Evolutionary conservation across 2,113 vertebrate genomes (phyloP).

Genomic region (Myxocyprinus asiaticus): DNA sequence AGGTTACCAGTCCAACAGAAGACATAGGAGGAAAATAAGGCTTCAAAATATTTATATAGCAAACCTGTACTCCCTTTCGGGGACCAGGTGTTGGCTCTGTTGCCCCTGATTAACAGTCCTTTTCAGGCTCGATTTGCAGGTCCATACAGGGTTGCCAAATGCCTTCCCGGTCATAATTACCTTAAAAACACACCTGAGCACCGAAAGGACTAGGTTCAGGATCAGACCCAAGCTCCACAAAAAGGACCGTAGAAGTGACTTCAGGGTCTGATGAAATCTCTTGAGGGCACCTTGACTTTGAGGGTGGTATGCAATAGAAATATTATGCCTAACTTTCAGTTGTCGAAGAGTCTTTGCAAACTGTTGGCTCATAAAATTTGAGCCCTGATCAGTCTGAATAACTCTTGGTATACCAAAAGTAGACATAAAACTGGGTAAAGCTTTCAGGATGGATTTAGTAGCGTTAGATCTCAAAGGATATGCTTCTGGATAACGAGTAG

Average conservation of each 20-base stretch:
- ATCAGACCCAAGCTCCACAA: background rate
- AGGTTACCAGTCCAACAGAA: background rate
- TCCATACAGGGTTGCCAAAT: too few species aligned
- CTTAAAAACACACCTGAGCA: background rate
- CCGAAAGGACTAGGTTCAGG: background rate
- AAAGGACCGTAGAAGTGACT: background rate
- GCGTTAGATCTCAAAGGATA: background rate
- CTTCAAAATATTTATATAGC: background rate
- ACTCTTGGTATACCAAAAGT: background rate
- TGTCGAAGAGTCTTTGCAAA: too few species aligned
- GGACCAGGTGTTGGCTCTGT: background rate
- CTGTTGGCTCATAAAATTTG: background rate
- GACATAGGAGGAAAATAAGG: background rate
- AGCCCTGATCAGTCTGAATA: background rate
- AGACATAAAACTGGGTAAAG: background rate
- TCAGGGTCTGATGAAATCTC: background rate
- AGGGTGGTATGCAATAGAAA: background rate
- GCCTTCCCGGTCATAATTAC: too few species aligned
- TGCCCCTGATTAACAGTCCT: background rate
- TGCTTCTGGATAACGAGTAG: background rate
- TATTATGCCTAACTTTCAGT: too few species aligned
- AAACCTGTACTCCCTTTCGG: background rate
- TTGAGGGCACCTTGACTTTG: too few species aligned
- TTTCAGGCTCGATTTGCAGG: background rate
- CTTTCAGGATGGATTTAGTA: background rate